Conservation (phyloP, 2,888 invertebrate species). For the Dolomedes plantarius region DNA sequence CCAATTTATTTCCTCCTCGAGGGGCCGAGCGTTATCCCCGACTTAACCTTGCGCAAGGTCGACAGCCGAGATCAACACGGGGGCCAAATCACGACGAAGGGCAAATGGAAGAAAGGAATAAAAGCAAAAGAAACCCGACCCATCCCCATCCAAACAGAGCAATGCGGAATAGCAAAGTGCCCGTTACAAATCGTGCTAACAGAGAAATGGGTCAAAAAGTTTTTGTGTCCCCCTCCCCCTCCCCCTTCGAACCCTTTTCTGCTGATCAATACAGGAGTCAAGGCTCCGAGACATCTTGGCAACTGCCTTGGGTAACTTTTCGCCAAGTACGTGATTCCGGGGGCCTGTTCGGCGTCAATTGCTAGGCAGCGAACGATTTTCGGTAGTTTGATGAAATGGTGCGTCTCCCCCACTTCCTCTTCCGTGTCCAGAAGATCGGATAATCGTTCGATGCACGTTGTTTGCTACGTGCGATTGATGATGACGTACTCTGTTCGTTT, state of each 20-base stretch:
- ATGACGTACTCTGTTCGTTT: no score
- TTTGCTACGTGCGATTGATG: no score
- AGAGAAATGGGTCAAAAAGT: slow-evolving; percentile 10
- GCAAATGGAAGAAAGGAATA: background rate
- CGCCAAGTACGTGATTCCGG: background rate
- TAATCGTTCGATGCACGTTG: no score
- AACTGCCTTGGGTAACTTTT: background rate
- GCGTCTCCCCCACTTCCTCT: no score
- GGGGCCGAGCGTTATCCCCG: no score
- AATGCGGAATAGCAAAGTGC: background rate
- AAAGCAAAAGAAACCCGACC: background rate
- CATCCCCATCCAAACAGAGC: background rate
- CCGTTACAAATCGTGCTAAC: background rate
- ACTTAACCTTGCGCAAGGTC: background rate
- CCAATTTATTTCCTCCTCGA: no score
- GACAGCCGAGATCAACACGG: background rate
- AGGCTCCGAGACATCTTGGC: slow-evolving; percentile 2
- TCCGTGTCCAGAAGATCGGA: no score
- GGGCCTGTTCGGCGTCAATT: background rate
- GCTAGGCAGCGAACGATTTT: background rate
- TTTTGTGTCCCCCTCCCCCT: background rate
- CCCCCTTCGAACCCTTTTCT: background rate
- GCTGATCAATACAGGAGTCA: slow-evolving; percentile 2
- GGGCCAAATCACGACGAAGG: background rate
- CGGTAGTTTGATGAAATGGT: no score